Percentiles rank a stretch among this genome's conserved stretches.
Evolutionary conservation across 2,888 invertebrate species (phyloP).

Genomic region (Ametastegia equiseti): DNA sequence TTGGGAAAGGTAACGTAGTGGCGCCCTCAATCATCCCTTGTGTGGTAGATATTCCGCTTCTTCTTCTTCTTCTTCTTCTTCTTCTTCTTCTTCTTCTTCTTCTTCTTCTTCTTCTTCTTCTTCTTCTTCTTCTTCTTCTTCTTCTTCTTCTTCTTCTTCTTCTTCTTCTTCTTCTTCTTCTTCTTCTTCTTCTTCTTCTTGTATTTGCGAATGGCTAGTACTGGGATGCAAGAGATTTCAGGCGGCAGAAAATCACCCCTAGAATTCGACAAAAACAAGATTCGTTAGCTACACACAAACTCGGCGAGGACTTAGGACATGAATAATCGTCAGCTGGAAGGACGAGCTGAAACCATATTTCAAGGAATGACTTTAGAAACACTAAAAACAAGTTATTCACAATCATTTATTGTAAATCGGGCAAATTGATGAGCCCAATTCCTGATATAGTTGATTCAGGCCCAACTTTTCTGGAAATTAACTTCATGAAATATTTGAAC

Average conservation of each 20-base stretch:
- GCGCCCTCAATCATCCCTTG: not conserved
- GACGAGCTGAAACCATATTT: not conserved
- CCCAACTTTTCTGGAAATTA: not conserved
- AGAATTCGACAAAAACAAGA: not conserved
- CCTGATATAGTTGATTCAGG: not conserved
- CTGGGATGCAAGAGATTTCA: not conserved
- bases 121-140: too few relatives aligned
- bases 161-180: too few relatives aligned
- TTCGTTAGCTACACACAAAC: not conserved
- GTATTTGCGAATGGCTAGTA: not conserved
- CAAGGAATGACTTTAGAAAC: not conserved
- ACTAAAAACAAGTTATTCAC: not conserved
- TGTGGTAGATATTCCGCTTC: too few relatives aligned
- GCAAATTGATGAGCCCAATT: not conserved
- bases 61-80: too few relatives aligned
- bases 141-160: too few relatives aligned
- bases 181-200: too few relatives aligned
- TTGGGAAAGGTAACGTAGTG: not conserved
- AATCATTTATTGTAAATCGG: not conserved
- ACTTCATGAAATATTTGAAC: not conserved
- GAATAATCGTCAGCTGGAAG: not conserved
- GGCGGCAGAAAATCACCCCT: not conserved
- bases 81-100: too few relatives aligned
- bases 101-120: too few relatives aligned
- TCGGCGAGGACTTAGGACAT: not conserved